Evolutionary conservation across 2,797 vertebrate genomes (phyloP).

Genomic region (Enteromius treurensis): DNA sequence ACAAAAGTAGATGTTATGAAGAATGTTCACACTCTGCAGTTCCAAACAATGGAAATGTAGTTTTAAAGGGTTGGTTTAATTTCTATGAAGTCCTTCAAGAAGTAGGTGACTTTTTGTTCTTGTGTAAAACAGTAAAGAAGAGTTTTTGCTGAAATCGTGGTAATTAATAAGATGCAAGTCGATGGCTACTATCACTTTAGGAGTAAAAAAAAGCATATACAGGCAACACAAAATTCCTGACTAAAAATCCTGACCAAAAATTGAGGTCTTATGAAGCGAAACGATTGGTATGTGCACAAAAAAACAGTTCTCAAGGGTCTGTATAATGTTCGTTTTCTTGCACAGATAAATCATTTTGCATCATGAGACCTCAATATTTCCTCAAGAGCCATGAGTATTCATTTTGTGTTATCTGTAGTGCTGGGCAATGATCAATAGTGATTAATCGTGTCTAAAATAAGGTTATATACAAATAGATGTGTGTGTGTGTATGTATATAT

Average conservation of each 20-base stretch:
- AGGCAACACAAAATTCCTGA: neutral
- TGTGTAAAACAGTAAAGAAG: neutral
- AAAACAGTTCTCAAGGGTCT: neutral
- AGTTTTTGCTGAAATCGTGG: neutral
- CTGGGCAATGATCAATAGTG: too few relatives aligned
- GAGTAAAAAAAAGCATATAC: neutral
- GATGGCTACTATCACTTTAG: neutral
- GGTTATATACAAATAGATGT: too few relatives aligned
- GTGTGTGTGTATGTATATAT: too few relatives aligned
- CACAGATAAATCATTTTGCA: neutral
- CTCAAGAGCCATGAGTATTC: neutral
- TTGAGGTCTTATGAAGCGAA: neutral
- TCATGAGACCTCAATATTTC: neutral
- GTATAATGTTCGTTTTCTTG: neutral
- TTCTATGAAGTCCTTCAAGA: neutral
- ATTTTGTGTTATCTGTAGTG: neutral
- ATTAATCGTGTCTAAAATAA: too few relatives aligned
- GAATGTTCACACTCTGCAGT: neutral
- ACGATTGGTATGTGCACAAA: neutral
- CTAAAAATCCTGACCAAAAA: too few relatives aligned
- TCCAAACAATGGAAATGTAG: neutral
- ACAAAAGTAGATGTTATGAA: neutral
- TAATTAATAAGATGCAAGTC: neutral
- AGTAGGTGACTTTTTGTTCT: neutral
- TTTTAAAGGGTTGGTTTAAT: neutral